Percentiles rank a stretch among this genome's conserved stretches.
Evolutionary conservation across 2,797 vertebrate species (phyloP).

Genomic region (Neosilurus mollespiculum): DNA sequence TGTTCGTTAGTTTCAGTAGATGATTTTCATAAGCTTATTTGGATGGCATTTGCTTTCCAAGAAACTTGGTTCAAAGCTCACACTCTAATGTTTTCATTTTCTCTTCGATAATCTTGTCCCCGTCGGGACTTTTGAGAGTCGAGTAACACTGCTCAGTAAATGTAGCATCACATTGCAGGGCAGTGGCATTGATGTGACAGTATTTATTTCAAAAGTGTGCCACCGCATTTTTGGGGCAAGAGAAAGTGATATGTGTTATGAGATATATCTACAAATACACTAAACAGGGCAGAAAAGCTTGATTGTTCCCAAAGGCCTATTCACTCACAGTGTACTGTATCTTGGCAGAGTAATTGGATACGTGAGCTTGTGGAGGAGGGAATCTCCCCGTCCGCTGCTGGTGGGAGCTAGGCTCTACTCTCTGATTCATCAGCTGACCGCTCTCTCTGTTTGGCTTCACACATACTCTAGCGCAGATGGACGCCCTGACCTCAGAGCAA

Average conservation of each 20-base stretch:
- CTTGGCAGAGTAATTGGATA: constrained; percentile 45
- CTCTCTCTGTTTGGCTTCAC: constrained; percentile 3
- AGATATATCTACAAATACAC: constrained; percentile 19
- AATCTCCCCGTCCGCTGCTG: constrained; percentile 1
- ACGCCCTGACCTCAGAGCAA: constrained; percentile 5
- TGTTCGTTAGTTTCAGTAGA: neutral
- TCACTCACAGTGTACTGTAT: constrained; percentile 21
- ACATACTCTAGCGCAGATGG: neutral
- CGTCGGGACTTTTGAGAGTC: neutral
- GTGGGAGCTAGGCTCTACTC: neutral
- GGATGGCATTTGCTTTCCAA: neutral
- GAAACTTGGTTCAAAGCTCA: neutral
- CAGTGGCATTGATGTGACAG: neutral
- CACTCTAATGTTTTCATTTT: neutral
- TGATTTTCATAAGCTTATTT: neutral
- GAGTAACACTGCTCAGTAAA: neutral
- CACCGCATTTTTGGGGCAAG: neutral
- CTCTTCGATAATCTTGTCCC: neutral
- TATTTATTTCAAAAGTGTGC: constrained; percentile 9
- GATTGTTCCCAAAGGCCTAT: constrained; percentile 28
- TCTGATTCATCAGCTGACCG: constrained; percentile 9
- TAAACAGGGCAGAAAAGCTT: constrained; percentile 27
- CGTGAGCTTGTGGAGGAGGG: constrained; percentile 7
- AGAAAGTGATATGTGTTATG: constrained; percentile 26
- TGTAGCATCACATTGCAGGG: neutral